Percentiles rank a stretch among this genome's conserved stretches.
phyloP scores from a whole-genome alignment of 2,113 vertebrate species.

The Varanus salvator region DNA sequence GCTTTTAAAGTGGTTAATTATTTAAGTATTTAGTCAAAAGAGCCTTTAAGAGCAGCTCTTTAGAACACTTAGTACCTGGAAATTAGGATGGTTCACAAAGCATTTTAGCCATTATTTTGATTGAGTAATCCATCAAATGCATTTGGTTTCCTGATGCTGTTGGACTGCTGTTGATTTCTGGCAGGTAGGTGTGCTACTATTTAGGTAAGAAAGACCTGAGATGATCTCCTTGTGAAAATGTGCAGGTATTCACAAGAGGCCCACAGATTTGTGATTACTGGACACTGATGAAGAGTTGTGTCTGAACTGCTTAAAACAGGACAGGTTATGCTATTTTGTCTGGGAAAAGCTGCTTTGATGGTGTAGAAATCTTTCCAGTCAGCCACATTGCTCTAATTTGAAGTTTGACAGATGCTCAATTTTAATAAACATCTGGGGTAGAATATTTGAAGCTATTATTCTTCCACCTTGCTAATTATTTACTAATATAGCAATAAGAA shows the following conservation, averaged over 20 bases:
- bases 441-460: neutral
- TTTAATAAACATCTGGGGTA: constrained; percentile 20
- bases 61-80: neutral
- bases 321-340: neutral
- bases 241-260: neutral
- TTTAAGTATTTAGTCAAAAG: constrained; percentile 1
- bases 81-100: neutral
- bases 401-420: constrained; percentile 21
- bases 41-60: neutral
- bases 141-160: neutral
- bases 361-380: constrained; percentile 18
- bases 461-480: neutral
- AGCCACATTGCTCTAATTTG: constrained; percentile 5
- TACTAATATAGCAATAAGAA: neutral
- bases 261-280: neutral
- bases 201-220: neutral
- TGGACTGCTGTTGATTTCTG: neutral
- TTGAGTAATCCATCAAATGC: neutral
- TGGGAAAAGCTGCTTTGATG: constrained; percentile 11
- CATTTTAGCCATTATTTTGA: neutral
- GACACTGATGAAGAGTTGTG: neutral
- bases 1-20: constrained; percentile 17
- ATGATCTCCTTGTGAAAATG: neutral
- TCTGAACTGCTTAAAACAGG: neutral
- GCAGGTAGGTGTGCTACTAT: neutral